Evolutionary conservation across 1,140 invertebrate species (phyloP).

Genomic region (Leptonema lineaticorne): DNA sequence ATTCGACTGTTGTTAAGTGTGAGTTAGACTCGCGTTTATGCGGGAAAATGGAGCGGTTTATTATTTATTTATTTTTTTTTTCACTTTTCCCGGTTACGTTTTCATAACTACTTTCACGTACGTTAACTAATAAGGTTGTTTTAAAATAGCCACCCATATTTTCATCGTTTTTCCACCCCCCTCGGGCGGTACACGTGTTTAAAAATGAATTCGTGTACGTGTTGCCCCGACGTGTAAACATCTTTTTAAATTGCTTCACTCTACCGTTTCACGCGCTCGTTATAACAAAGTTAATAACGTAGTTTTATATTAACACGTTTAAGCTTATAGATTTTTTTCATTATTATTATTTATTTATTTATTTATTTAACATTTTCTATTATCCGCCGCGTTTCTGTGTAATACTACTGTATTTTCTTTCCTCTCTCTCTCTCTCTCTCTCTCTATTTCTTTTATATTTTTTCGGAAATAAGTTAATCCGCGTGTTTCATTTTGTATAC

Average conservation of each 20-base stretch:
- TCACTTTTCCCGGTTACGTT: background rate
- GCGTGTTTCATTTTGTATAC: no score
- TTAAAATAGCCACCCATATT: constrained; percentile 1
- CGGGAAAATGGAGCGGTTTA: background rate
- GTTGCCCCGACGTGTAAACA: background rate
- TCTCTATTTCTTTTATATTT: no score
- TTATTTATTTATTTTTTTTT: constrained; percentile 5
- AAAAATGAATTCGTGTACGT: background rate
- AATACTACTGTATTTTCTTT: no score
- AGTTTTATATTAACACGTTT: background rate
- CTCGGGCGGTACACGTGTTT: background rate
- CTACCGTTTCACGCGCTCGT: background rate
- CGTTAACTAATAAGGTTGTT: background rate
- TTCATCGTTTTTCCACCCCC: no score
- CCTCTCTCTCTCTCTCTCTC: no score
- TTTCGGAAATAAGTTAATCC: no score
- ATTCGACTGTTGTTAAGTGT: no score
- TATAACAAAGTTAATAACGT: constrained; percentile 1
- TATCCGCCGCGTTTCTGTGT: no score
- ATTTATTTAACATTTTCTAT: no score
- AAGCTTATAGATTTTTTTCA: constrained; percentile 8
- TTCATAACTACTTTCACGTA: constrained; percentile 13
- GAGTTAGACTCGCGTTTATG: no score
- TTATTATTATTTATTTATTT: background rate
- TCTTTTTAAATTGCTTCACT: constrained; percentile 5